Percentiles rank a stretch among this genome's conserved stretches.
Conservation (phyloP, 2,888 invertebrate species). For the Exephanes ischioxanthus region DNA sequence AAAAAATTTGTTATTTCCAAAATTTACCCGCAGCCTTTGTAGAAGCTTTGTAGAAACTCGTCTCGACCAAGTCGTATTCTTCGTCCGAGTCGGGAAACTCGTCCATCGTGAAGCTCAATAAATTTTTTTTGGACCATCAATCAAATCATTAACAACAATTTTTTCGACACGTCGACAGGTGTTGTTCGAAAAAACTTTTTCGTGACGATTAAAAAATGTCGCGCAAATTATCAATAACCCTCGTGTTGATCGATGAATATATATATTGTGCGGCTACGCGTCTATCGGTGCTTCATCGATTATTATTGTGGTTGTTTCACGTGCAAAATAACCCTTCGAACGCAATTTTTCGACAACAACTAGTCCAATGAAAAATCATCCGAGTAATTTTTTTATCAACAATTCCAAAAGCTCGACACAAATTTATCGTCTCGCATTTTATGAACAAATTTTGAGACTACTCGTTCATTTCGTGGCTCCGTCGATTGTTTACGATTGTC, state of each 20-base stretch:
- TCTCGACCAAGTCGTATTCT: conserved; percentile 83
- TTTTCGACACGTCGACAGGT: not conserved
- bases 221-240: too few relatives aligned
- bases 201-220: not conserved
- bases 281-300: not conserved
- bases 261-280: too few relatives aligned
- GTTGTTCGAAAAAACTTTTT: not conserved
- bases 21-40: conserved; percentile 80
- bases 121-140: not conserved
- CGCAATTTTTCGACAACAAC: not conserved
- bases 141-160: not conserved
- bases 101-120: conserved; percentile 73
- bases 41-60: conserved; percentile 82
- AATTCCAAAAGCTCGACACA: not conserved
- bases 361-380: not conserved
- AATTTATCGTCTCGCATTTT: not conserved
- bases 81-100: conserved; percentile 84
- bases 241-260: too few relatives aligned
- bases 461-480: not conserved
- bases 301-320: not conserved
- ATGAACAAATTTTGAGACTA: not conserved
- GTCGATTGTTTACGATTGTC: not conserved
- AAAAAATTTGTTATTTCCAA: conserved; percentile 52
- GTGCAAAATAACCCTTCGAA: not conserved
- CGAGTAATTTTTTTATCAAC: not conserved